These are phyloP conservation scores for Sander vitreus DNA, from an alignment of 2,113 vertebrate genomes.

Conservation along the genomic window DNA sequence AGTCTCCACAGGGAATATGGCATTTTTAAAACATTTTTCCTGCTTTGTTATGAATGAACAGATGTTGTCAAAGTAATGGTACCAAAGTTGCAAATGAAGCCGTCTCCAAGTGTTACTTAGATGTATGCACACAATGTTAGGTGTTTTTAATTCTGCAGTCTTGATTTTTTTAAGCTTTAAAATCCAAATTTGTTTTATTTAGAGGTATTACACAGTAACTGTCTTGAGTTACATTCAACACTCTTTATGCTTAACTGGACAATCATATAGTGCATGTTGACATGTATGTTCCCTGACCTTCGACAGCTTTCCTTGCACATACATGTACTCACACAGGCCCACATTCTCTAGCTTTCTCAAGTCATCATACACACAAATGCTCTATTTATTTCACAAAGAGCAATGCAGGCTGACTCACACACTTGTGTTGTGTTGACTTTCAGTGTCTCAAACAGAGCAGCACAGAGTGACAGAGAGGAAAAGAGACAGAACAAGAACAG, in stretches of 20 bases:
- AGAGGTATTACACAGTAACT: too few species aligned
- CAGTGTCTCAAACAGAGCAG: constrained; percentile 3
- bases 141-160: too few species aligned
- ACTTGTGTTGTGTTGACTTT: neutral
- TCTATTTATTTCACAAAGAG: constrained; percentile 15
- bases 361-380: constrained; percentile 2
- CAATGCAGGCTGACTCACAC: constrained; percentile 21
- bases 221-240: too few species aligned
- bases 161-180: neutral
- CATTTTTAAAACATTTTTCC: neutral
- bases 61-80: neutral
- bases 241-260: neutral
- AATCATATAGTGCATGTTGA: neutral
- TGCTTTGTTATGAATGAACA: neutral
- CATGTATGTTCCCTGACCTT: neutral
- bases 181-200: neutral
- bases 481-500: constrained; percentile 8
- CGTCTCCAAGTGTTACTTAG: too few species aligned
- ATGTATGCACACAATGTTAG: too few species aligned
- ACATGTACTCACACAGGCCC: neutral
- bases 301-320: neutral
- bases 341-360: neutral
- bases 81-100: neutral
- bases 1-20: neutral
- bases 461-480: constrained; percentile 3